A percentile compares a stretch with the other conserved stretches of the same genome.
Evolutionary conservation across 2,888 invertebrate genomes (phyloP).

Genomic region (Eupeodes latifasciatus): DNA sequence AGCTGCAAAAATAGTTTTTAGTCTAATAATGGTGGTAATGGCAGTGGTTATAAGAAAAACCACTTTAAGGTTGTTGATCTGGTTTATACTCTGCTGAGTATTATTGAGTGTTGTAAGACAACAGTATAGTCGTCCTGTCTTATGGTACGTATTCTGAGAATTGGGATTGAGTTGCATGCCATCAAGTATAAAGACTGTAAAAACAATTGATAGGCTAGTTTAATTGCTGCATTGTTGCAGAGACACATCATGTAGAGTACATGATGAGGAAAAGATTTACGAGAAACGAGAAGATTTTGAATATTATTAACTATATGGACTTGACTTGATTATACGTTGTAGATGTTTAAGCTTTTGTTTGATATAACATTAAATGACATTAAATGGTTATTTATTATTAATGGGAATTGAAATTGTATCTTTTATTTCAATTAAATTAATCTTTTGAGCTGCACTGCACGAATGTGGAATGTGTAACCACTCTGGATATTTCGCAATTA

Average conservation of each 20-base stretch:
- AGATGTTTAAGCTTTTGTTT: too few relatives aligned
- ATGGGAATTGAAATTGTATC: too few relatives aligned
- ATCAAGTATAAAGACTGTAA: conserved; percentile 24
- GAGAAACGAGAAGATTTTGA: neutral
- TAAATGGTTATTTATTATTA: neutral
- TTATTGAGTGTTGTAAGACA: neutral
- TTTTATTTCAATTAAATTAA: too few relatives aligned
- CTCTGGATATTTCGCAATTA: too few relatives aligned
- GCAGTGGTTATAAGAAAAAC: conserved; percentile 59
- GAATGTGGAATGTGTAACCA: too few relatives aligned
- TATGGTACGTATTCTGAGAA: conserved; percentile 46
- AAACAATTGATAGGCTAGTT: conserved; percentile 54
- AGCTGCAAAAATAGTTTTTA: conserved; percentile 16
- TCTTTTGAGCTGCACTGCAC: too few relatives aligned
- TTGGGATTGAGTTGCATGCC: conserved; percentile 51
- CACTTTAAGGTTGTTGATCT: conserved; percentile 68
- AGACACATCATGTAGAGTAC: neutral
- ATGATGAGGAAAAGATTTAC: conserved; percentile 38
- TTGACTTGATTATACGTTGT: too few relatives aligned
- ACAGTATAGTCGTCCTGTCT: conserved; percentile 25
- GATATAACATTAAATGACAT: neutral
- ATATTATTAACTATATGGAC: neutral
- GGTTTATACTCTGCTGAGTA: neutral
- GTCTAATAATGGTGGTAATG: conserved; percentile 59
- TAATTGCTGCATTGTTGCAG: conserved; percentile 46